Evolutionary conservation across 2,797 vertebrate genomes (phyloP), one percentile per base, ranked within the genome.

Genomic region (Dicrostonyx torquatus): DNA sequence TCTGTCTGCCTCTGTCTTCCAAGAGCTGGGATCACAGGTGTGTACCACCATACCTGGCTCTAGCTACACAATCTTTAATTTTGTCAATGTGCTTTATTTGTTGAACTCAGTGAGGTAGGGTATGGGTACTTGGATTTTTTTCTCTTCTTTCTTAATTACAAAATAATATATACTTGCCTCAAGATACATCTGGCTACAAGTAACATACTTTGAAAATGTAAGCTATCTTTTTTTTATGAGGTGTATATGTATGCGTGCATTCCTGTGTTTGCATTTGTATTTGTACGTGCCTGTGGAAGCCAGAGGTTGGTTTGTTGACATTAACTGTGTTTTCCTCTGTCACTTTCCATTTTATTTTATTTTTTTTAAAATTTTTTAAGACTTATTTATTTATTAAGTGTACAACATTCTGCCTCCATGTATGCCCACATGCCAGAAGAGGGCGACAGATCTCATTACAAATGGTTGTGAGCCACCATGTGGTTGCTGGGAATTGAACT

Each of bases 201-300:
- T 80, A 85, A 85, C 77, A 72, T 92, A 85, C 60, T 43, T 37
- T 95, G 72, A 48, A 88, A 95, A 68, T 68, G 50, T 93, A 62
- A 62, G 6, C 14, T 43, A 20, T 62, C 55, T 17, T 79, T 53
- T 79, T 79, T 43, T 62, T 64, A 34, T 64, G 40, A 64, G 6
- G 40, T 66, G 17, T 48, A 66, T n/a, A 12, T 66, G 40, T 64
- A 45, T 83, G 17, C 34, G 18, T 66, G 18, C 45, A 50, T 66
- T 29, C 26, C 15, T 62, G 18, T 84, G 60, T 48, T 22, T 83
- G 40, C 31, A 66, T 8, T 14, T 15, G 31, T n/a, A 29, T 58
- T 22, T 84, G 29, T 84, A 45, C 9, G 34, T 45, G 29, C 5
- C 17, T 48, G n/a, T 60, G 55, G 55, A 80, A 80, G 40, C 37